These are phyloP conservation scores for Nemotelus pantherinus DNA, from an alignment of 2,888 invertebrate genomes.

Conservation along the genomic window DNA sequence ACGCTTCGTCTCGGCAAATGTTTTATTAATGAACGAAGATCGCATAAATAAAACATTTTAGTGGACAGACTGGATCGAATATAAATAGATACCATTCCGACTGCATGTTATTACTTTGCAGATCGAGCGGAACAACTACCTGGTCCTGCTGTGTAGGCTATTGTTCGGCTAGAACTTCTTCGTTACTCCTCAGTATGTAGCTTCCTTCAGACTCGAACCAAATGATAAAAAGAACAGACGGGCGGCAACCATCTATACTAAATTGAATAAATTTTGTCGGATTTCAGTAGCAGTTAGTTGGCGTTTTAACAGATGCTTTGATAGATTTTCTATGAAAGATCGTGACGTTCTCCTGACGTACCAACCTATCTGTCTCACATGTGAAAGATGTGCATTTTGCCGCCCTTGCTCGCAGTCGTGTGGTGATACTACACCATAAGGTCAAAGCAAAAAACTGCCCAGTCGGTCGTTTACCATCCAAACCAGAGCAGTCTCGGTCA, in stretches of 20 bases:
- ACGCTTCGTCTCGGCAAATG: slow-evolving; percentile 48
- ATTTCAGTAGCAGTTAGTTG: slow-evolving; percentile 38
- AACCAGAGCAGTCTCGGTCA: slow-evolving; percentile 3
- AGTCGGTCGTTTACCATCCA: neutral
- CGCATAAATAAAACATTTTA: slow-evolving; percentile 54
- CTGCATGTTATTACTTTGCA: slow-evolving; percentile 7
- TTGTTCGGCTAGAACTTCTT: neutral
- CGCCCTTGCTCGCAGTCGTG: neutral
- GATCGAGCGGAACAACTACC: neutral
- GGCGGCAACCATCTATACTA: slow-evolving; percentile 8
- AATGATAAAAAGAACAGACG: neutral
- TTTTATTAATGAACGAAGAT: slow-evolving; percentile 54
- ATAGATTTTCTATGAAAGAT: slow-evolving; percentile 45
- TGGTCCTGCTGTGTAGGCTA: neutral
- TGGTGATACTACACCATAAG: slow-evolving; percentile 22
- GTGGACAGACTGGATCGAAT: slow-evolving; percentile 47
- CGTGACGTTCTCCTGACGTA: slow-evolving; percentile 42
- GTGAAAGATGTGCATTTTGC: neutral
- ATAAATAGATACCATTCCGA: slow-evolving; percentile 33
- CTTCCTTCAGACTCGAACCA: neutral
- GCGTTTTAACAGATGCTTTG: slow-evolving; percentile 45
- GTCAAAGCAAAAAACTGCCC: slow-evolving; percentile 17
- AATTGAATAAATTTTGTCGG: slow-evolving; percentile 38
- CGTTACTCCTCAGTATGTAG: neutral
- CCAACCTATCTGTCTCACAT: slow-evolving; percentile 11